Conservation (phyloP, 1,140 invertebrate genomes). For the Oreohelix idahoensis region DNA sequence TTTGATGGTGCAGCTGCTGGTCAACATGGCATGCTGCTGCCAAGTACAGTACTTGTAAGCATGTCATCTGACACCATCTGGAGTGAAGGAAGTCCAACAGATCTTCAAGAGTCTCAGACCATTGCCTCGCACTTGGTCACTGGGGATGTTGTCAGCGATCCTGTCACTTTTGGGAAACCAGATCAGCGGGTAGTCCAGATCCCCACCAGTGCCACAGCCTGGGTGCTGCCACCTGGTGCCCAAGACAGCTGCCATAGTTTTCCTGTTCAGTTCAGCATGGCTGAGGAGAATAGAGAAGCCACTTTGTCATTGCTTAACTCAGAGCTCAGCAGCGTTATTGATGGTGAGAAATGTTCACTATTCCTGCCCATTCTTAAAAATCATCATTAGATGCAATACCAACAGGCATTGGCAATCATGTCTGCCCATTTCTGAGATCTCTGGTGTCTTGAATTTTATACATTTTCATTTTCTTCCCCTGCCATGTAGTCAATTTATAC, state of each 20-base stretch:
- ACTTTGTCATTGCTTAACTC: not conserved
- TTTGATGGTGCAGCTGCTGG: not conserved
- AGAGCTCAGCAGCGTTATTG: not conserved
- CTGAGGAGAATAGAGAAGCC: not conserved
- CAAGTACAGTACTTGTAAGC: conserved; percentile 2
- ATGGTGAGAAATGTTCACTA: not conserved
- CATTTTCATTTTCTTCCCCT: no score
- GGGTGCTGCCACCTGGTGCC: not conserved
- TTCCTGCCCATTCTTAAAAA: no score
- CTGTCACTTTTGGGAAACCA: not conserved
- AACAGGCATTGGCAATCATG: no score
- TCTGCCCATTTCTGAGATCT: no score
- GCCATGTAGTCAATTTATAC: no score
- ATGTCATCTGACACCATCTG: conserved; percentile 18
- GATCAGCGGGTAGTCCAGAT: not conserved
- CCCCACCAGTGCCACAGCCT: not conserved
- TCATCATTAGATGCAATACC: no score
- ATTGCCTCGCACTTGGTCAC: not conserved
- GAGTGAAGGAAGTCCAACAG: not conserved
- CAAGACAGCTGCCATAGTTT: not conserved
- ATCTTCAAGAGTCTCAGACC: not conserved
- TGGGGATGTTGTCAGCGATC: not conserved
- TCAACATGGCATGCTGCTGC: not conserved
- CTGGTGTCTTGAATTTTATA: no score
- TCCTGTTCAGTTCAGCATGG: conserved; percentile 1